These are phyloP conservation scores for Phocoena sinus DNA, from an alignment of 2,113 vertebrate genomes.

Conservation along the genomic window DNA sequence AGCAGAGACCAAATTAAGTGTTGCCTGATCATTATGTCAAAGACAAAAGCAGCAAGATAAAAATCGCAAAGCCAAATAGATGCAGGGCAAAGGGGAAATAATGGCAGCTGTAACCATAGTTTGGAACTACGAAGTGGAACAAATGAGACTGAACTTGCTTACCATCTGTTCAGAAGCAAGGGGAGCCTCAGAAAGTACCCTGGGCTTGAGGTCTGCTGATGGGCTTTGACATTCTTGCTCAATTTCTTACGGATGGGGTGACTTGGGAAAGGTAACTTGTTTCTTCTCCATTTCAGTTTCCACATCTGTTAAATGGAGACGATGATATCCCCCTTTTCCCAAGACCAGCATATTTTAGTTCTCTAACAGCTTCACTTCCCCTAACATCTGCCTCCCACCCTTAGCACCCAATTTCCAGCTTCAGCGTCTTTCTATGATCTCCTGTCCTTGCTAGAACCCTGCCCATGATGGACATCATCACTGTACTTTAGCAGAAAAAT, in stretches of 20 bases:
- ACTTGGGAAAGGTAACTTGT: not conserved
- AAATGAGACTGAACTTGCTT: constrained; percentile 38
- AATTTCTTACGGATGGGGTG: not conserved
- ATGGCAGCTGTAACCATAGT: constrained; percentile 49
- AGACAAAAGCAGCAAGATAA: constrained; percentile 61
- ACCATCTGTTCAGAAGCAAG: constrained; percentile 48
- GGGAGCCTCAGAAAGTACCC: not conserved
- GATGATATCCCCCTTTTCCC: not conserved
- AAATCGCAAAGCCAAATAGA: constrained; percentile 51
- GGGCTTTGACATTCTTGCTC: not conserved
- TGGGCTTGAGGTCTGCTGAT: not conserved
- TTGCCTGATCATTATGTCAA: constrained; percentile 52
- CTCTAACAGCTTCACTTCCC: not conserved
- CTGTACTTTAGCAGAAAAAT: not conserved
- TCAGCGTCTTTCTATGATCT: not conserved
- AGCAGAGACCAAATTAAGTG: constrained; percentile 42
- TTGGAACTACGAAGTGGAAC: constrained; percentile 52
- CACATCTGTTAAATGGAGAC: not conserved
- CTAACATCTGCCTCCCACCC: not conserved
- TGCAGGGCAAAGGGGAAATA: constrained; percentile 26
- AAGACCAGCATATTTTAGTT: not conserved
- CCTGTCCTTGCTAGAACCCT: not conserved
- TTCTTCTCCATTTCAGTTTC: not conserved
- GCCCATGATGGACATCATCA: not conserved
- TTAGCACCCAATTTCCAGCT: not conserved